These are phyloP conservation scores for Lethocerus indicus DNA, from an alignment of 1,140 invertebrate species.

Conservation along the genomic window DNA sequence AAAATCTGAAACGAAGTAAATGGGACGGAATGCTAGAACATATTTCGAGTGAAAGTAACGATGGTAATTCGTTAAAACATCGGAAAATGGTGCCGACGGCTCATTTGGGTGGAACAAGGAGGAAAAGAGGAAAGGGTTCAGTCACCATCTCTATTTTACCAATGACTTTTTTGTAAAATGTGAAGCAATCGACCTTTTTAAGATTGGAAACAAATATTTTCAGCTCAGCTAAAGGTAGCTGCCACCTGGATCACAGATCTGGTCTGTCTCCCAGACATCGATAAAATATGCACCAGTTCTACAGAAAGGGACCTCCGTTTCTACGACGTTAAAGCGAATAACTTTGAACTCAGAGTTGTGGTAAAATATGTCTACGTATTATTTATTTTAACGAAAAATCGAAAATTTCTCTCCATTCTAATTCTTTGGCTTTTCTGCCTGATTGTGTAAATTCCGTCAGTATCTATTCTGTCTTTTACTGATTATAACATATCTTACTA, in stretches of 20 bases:
- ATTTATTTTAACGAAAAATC: background rate
- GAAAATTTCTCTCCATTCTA: background rate
- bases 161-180: too few relatives aligned
- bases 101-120: too few relatives aligned
- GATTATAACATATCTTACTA: background rate
- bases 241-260: conserved; percentile 44
- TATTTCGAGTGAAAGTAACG: too few relatives aligned
- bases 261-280: conserved; percentile 46
- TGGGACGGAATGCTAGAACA: too few relatives aligned
- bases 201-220: conserved; percentile 5
- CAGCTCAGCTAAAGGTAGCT: conserved; percentile 32
- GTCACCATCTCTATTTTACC: too few relatives aligned
- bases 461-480: background rate
- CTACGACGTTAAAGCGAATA: conserved; percentile 36
- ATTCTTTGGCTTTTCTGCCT: background rate
- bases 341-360: conserved; percentile 4
- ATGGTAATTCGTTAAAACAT: too few relatives aligned
- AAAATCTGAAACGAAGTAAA: too few relatives aligned
- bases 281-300: conserved; percentile 44
- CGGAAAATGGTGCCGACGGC: too few relatives aligned
- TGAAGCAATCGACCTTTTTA: too few relatives aligned
- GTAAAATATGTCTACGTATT: conserved; percentile 2
- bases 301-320: conserved; percentile 49
- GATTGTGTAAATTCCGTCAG: background rate
- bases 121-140: too few relatives aligned